Percentiles rank a stretch among this genome's conserved stretches.
Conservation (phyloP, 1,140 invertebrate genomes). For the Nebria ingens region DNA sequence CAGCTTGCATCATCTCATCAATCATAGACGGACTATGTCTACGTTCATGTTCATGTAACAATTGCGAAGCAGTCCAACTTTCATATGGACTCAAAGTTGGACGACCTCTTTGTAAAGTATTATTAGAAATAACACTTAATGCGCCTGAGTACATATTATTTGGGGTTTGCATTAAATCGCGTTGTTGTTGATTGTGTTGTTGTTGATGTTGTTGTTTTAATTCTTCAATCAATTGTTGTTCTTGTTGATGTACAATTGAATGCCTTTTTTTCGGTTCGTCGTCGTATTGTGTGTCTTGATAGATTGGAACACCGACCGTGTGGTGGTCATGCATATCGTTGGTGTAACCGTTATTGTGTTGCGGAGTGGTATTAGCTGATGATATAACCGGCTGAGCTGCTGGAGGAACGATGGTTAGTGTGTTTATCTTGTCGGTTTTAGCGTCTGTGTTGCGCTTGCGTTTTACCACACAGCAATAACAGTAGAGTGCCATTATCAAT, state of each 20-base stretch:
- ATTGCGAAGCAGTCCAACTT: constrained; percentile 46
- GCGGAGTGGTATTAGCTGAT: constrained; percentile 16
- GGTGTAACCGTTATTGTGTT: constrained; percentile 21
- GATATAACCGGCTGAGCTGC: constrained; percentile 17
- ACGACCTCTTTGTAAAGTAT: constrained; percentile 32
- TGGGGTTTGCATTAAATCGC: constrained; percentile 19
- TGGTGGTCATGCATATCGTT: constrained; percentile 30
- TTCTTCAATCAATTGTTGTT: constrained; percentile 34
- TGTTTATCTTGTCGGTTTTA: constrained; percentile 29
- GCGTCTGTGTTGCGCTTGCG: constrained; percentile 21
- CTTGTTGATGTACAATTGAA: constrained; percentile 37
- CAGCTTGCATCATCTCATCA: constrained; percentile 25
- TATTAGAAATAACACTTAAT: constrained; percentile 33
- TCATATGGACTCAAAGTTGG: constrained; percentile 42
- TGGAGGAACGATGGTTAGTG: constrained; percentile 32
- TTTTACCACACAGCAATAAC: constrained; percentile 37
- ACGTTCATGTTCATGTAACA: constrained; percentile 48
- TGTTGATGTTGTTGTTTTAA: constrained; percentile 22
- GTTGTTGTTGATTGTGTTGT: constrained; percentile 23
- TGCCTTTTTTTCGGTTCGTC: constrained; percentile 39
- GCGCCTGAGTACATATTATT: constrained; percentile 24
- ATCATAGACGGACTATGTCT: constrained; percentile 39
- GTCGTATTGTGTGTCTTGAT: constrained; percentile 28
- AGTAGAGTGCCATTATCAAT: constrained; percentile 34
- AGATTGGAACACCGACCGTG: constrained; percentile 32